These are phyloP conservation scores for Aleiodes leptofemur DNA, from an alignment of 2,888 invertebrate species.

Conservation along the genomic window DNA sequence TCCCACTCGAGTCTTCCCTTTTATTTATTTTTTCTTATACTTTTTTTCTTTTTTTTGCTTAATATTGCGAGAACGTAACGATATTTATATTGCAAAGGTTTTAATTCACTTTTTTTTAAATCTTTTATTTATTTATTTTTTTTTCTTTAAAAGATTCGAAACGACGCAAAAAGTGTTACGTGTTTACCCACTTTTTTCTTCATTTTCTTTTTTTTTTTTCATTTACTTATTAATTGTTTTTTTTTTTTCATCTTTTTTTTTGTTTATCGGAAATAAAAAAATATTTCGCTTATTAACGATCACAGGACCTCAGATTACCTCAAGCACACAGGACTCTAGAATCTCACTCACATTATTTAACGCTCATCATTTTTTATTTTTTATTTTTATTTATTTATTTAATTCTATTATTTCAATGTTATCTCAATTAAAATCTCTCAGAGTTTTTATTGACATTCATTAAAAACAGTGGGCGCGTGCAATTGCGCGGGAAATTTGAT, in stretches of 20 bases:
- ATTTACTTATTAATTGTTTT: constrained; percentile 28
- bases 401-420: constrained; percentile 7
- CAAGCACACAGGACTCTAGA: constrained; percentile 70
- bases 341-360: constrained; percentile 55
- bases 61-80: constrained; percentile 76
- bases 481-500: constrained; percentile 46
- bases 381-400: constrained; percentile 1
- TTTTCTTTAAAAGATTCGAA: constrained; percentile 56
- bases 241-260: constrained; percentile 59
- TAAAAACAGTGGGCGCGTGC: constrained; percentile 52
- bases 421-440: too few relatives aligned
- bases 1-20: constrained; percentile 59
- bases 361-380: constrained; percentile 50
- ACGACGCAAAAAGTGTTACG: constrained; percentile 57
- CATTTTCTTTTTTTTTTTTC: constrained; percentile 13
- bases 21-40: constrained; percentile 47
- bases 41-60: constrained; percentile 63
- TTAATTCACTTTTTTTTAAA: constrained; percentile 43
- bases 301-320: constrained; percentile 76
- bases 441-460: constrained; percentile 55
- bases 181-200: constrained; percentile 45
- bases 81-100: constrained; percentile 72
- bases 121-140: constrained; percentile 46
- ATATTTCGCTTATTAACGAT: constrained; percentile 75
- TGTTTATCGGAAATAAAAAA: constrained; percentile 75